Conservation (phyloP, 2,888 invertebrate genomes). For the Rhagophthalmus giganteus region DNA sequence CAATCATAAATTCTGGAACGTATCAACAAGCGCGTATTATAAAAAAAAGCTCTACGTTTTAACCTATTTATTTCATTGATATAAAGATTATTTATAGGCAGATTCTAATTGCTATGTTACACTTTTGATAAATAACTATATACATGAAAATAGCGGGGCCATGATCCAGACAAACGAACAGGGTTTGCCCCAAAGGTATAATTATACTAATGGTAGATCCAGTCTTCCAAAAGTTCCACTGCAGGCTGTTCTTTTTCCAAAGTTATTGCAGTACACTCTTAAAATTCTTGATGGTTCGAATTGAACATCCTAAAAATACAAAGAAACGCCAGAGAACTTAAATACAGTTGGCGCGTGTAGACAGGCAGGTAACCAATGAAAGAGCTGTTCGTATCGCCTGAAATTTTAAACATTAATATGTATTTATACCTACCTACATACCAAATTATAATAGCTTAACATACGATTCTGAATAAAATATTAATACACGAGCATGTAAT, state of each 20-base stretch:
- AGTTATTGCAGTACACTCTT: slow-evolving; percentile 14
- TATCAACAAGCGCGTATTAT: neutral
- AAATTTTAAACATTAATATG: too few relatives aligned
- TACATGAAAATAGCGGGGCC: slow-evolving; percentile 25
- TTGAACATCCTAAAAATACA: slow-evolving; percentile 5
- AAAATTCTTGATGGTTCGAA: slow-evolving; percentile 11
- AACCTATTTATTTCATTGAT: slow-evolving; percentile 10
- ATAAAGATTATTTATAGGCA: slow-evolving; percentile 24
- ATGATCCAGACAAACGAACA: slow-evolving; percentile 48
- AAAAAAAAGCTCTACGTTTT: slow-evolving; percentile 3
- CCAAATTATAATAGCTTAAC: too few relatives aligned
- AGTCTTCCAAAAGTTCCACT: slow-evolving; percentile 24
- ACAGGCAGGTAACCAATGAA: too few relatives aligned
- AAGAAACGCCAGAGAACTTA: slow-evolving; percentile 1
- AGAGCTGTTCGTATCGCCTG: too few relatives aligned
- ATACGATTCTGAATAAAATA: too few relatives aligned
- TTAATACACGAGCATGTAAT: too few relatives aligned
- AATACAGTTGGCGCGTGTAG: too few relatives aligned
- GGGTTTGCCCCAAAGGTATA: slow-evolving; percentile 49
- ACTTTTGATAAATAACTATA: slow-evolving; percentile 27
- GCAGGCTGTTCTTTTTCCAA: slow-evolving; percentile 26
- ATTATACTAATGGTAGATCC: slow-evolving; percentile 56
- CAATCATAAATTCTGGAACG: neutral
- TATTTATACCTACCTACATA: too few relatives aligned
- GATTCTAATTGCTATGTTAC: slow-evolving; percentile 23